Percentiles rank a stretch among this genome's conserved stretches.
phyloP scores from a whole-genome alignment of 2,113 vertebrate genomes.

The Tragulus kanchil region DNA sequence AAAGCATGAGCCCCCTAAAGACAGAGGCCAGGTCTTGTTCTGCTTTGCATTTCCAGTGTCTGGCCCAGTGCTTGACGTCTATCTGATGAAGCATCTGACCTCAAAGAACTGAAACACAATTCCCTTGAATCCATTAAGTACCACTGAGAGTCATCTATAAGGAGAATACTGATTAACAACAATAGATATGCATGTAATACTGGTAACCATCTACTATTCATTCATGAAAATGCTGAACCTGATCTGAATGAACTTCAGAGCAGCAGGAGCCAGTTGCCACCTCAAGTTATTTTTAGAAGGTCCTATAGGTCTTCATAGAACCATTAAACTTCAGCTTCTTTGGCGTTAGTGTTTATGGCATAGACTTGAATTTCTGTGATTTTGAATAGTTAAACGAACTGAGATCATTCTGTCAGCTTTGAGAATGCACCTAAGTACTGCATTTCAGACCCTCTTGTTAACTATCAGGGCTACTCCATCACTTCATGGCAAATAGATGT shows the following conservation, averaged over 20 bases:
- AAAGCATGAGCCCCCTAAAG: not conserved
- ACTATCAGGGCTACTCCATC: not conserved
- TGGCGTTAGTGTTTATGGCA: too few relatives aligned
- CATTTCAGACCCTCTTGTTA: not conserved
- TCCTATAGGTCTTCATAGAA: not conserved
- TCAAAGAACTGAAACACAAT: not conserved
- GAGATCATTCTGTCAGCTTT: not conserved
- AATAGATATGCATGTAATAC: not conserved
- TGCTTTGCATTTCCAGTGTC: not conserved
- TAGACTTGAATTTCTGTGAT: not conserved
- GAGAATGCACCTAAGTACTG: not conserved
- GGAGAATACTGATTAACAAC: not conserved
- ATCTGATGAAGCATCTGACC: not conserved
- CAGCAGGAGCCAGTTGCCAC: not conserved
- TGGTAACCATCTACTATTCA: not conserved
- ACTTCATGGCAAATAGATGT: not conserved
- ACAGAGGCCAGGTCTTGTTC: not conserved
- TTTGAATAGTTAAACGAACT: not conserved
- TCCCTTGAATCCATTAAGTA: constrained; percentile 10
- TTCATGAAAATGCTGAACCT: not conserved
- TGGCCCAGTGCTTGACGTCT: not conserved
- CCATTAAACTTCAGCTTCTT: too few relatives aligned
- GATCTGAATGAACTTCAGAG: constrained; percentile 15
- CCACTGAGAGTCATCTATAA: not conserved
- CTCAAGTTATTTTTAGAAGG: not conserved